Evolutionary conservation across 2,797 vertebrate genomes (phyloP), one percentile per base, ranked within the genome.

Genomic region (Diplodus sargus): DNA sequence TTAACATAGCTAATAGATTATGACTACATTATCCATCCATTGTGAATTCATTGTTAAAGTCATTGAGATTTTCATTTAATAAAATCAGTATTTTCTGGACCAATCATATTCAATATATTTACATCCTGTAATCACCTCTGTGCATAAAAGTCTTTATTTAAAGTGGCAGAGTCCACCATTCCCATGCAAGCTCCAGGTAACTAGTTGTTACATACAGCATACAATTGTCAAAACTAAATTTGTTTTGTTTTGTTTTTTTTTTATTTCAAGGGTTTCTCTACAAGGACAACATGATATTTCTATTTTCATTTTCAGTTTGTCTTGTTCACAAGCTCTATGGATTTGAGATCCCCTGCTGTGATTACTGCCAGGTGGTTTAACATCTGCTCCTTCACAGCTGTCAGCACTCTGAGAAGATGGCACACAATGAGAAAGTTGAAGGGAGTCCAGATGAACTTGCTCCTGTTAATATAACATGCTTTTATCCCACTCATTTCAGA

Each of bases 331-430:
- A 54, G 57, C 43, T 75, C 68, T 10, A 10, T 51, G 15, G 71
- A 67, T 85, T 52, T 18, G 23, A 43, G 53, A 70, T 49, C 45
- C 45, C 75, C 81, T 48, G 84, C 85, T 85, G 85, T 78, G 78
- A 82, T 88, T 49, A 70, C 73, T 78, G 75, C 90, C 92, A 93
- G 90, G 79, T 93, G 92, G 18, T 70, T 77, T 64, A 85, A 94
- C 94, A 95, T 94, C 94, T 95, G 94, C 79, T 48, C 10, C 78
- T 76, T 56, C 68, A 60, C 71, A 74, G 74, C 84, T 85, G 58
- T 58, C 13, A 79, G 60, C 74, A 80, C 59, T 72, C 68, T 47
- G 75, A 86, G 69, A 79, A 85, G 88, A 74, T 69, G 75, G 81
- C 43, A 61, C 56, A 71, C 45, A 58, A 49, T 45, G 67, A 70